Evolutionary conservation across 2,888 invertebrate genomes (phyloP), one percentile per base, ranked within the genome.

Genomic region (Hydropsyche betteni): DNA sequence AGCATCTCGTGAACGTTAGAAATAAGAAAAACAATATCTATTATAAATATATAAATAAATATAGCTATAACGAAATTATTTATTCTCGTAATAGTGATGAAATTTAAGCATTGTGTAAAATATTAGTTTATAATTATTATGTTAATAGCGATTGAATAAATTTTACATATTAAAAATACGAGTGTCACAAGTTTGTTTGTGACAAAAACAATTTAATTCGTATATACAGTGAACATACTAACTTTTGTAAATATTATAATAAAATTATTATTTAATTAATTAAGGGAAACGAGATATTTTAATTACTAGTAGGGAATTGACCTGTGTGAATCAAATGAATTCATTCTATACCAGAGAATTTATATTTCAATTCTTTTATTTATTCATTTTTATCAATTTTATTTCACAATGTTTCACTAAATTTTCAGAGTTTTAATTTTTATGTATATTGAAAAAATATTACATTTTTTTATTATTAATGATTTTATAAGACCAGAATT

Each of bases 91-190:
- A 76, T 73, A 78, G 79, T 74, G 74, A 76, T 76, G 73, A 68
- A 69, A 77, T 75, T 74, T 76, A 76, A 77, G 75, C 77, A 79
- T 78, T 78, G 78, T 79, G 78, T 79, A 79, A 70, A 86, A 87
- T 87, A 87, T 83, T 88, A 87, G 87, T 80, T 80, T 84, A 84
- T 87, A 87, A 86, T 74, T 85, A 85, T 87, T 86, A 87, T 84
- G 84, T 85, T 86, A 86, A 86, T 79, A 79, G 79, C 74, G 75
- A 72, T 75, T 72, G 55, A 75, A 68, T 68, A 50, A 71, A 76
- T 69, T 76, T 61, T 74, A 53, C 64, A 74, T 68, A 76, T 69
- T 36, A 74, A 76, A 61, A 72, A 44, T 72, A 44, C 72, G n/a
- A 58, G 12, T 44, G 72, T 58, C 58, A 72, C 72, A 72, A 44